Evolutionary conservation across 2,888 invertebrate species (phyloP).

Genomic region (Caradrina clavipalpis): DNA sequence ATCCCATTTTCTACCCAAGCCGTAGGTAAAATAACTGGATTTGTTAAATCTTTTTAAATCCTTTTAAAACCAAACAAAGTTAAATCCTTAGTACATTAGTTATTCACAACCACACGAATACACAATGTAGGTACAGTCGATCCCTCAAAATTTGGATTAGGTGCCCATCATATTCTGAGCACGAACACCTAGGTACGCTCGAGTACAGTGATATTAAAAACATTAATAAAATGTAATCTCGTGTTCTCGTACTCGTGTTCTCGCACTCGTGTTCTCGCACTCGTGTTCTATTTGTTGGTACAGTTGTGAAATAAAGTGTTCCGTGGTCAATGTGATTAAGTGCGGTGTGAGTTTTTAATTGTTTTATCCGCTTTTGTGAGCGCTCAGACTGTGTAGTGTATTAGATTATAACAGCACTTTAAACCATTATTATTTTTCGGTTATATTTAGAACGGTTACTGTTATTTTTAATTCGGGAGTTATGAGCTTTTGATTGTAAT

Average conservation of each 20-base stretch:
- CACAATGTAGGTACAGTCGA: constrained; percentile 35
- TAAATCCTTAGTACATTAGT: constrained; percentile 5
- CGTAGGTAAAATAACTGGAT: not conserved
- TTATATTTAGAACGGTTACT: too few relatives aligned
- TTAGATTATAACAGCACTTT: constrained; percentile 5
- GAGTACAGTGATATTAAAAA: constrained; percentile 69
- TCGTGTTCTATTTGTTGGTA: constrained; percentile 53
- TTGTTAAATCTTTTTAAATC: not conserved
- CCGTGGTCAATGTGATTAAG: constrained; percentile 56
- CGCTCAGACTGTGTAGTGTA: constrained; percentile 1
- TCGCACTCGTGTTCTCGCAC: constrained; percentile 61
- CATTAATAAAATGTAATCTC: constrained; percentile 72
- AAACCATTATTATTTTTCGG: not conserved
- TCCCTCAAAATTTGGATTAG: constrained; percentile 37
- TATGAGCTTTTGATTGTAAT: too few relatives aligned
- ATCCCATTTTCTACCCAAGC: not conserved
- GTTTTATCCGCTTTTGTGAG: constrained; percentile 25
- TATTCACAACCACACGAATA: constrained; percentile 30
- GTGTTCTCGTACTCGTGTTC: constrained; percentile 54
- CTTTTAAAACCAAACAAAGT: constrained; percentile 10
- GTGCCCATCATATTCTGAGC: constrained; percentile 41
- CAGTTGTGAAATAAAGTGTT: constrained; percentile 62
- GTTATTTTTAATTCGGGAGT: too few relatives aligned
- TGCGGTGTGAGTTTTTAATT: constrained; percentile 41
- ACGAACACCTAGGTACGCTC: constrained; percentile 46